Evolutionary conservation across 2,797 vertebrate species (phyloP).

Genomic region (Pseudochromis fuscus): DNA sequence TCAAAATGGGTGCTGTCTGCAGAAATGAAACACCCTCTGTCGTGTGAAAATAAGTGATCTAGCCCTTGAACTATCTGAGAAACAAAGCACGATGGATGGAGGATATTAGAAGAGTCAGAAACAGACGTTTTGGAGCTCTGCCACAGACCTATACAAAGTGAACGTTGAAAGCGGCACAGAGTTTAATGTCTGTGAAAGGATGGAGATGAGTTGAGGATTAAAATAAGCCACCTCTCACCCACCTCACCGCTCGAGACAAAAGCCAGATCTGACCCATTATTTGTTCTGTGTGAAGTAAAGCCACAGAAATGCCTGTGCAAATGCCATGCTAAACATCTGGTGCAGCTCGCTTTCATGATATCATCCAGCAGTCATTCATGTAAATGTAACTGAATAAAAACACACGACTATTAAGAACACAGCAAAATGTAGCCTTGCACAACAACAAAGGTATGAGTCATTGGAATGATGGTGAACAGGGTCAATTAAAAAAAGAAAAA

Average conservation of each 20-base stretch:
- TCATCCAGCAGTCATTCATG: conserved; percentile 55
- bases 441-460: not conserved
- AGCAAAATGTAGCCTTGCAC: conserved; percentile 1
- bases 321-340: conserved; percentile 69
- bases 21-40: conserved; percentile 57
- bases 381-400: conserved; percentile 38
- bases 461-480: not conserved
- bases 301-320: conserved; percentile 59
- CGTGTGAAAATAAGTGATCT: conserved; percentile 20
- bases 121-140: conserved; percentile 3
- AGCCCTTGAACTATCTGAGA: not conserved
- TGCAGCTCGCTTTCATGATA: conserved; percentile 32
- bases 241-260: conserved; percentile 40
- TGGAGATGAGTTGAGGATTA: conserved; percentile 11
- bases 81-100: conserved; percentile 4
- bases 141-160: conserved; percentile 4
- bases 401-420: conserved; percentile 15
- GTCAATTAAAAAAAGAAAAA: not conserved
- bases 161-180: not conserved
- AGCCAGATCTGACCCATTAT: conserved; percentile 56
- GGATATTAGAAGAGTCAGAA: not conserved
- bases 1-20: not conserved
- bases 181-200: conserved; percentile 27
- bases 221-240: conserved; percentile 31
- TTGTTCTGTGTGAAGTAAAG: conserved; percentile 59